Evolutionary conservation across 2,888 invertebrate species (phyloP), one percentile per base, ranked within the genome.

Genomic region (Conchocele bisecta): DNA sequence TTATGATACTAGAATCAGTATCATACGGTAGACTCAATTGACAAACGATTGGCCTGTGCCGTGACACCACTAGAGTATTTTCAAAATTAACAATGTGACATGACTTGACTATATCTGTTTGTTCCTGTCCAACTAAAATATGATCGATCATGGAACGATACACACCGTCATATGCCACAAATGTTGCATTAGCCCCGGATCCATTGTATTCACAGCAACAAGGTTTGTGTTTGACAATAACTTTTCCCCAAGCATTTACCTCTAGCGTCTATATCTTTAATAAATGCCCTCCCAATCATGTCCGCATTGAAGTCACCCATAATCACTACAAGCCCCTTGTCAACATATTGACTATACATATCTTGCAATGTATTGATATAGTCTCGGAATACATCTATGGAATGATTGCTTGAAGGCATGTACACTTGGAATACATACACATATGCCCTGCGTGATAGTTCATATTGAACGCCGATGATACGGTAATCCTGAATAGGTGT

Each of bases 301-400:
- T 42, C 22, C n/a, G 42, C n/a, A n/a, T 42, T n/a, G 7, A 42
- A 42, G n/a, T 42, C 42, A 6, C 42, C 42, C 42, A 42, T 42
- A 9, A 42, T 42, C 22, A n/a, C n/a, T n/a, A 42, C 42, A n/a
- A 42, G n/a, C 7, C 42, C 42, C 42, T 42, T 42, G 6, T 42
- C 42, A 6, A 22, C 6, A 42, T 42, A 42, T 6, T 20, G 42
- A 9, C 42, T 22, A n/a, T 20, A 22, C 42, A 42, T 20, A 42
- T 42, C 22, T 6, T n/a, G 7, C n/a, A 42, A 42, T 42, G n/a
- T 42, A 22, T 42, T 22, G 22, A 42, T n/a, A 42, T 42, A 42
- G 17, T n/a, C 42, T 20, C 7, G n/a, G 22, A 42, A 42, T 6
- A 9, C n/a, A 42, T n/a, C 42, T 20, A 42, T n/a, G n/a, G 6